Evolutionary conservation across 2,113 vertebrate genomes (phyloP), one percentile per base, ranked within the genome.

Genomic region (Buteo buteo): DNA sequence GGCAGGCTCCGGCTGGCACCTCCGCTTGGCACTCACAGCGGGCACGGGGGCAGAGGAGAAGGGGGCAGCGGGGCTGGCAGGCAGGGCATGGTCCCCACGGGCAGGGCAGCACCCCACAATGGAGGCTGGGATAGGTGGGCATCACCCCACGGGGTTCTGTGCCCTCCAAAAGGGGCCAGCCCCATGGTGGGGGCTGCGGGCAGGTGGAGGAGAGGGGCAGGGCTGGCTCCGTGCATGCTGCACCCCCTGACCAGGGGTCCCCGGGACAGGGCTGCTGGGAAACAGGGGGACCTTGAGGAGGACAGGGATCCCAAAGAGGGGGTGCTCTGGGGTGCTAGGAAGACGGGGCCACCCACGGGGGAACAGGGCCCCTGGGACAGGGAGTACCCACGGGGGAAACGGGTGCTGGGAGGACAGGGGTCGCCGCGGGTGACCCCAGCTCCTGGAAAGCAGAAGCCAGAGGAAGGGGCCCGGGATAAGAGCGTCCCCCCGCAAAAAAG

Each of bases 91-190:
- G 82, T 47, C 45, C 65, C 55, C 55, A 11, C 1, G 3, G 74
- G 47, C 26, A 55, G 34, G 3, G 4, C 45, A 91, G 69, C 32
- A 42, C 14, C 18, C 58, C 18, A 0, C 5, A 28, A 1, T 0
- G 0, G 40, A 1, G 16, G 62, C 24, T 18, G n/a, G 40, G 72
- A 36, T 25, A 59, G 52, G 58, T 18, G 78, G 70, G 61, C 85
- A 88, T 21, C 82, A 32, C 29, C 69, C 69, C 25, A 1, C 0
- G 0, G 24, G n/a, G 49, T 47, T 21, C 64, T 57, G 34, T 1
- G 1, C 31, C 72, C 59, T 28, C 34, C 34, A 28, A 42, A 29
- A 29, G 69, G 50, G 40, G 44, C 8, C 45, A 64, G 11, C 20
- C 34, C 34, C 36, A 36, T 1, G 52, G 34, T 5, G 14, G 66